Percentiles rank a stretch among this genome's conserved stretches.
These are phyloP conservation scores for Pipistrellus kuhlii DNA, from an alignment of 2,797 vertebrate species.

Conservation along the genomic window DNA sequence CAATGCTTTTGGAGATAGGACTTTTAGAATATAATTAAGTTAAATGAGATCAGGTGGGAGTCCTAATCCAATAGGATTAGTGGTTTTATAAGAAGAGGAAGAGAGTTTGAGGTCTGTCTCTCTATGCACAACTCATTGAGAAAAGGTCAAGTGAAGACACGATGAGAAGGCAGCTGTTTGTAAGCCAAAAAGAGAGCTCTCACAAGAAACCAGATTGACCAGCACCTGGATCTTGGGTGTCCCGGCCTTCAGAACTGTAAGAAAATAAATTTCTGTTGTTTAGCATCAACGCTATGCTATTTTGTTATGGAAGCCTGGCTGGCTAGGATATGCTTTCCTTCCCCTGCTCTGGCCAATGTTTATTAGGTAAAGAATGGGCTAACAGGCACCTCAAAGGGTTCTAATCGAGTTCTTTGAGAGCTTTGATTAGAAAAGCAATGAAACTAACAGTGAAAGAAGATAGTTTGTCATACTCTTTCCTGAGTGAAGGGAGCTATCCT, in stretches of 20 bases:
- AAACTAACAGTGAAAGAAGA: background rate
- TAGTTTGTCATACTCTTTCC: background rate
- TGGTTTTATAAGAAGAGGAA: background rate
- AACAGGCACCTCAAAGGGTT: background rate
- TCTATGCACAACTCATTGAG: background rate
- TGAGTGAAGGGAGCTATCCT: background rate
- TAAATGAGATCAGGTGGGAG: background rate
- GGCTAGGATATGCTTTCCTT: background rate
- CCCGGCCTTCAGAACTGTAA: background rate
- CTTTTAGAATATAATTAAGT: background rate
- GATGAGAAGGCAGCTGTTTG: background rate
- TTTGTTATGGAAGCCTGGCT: background rate
- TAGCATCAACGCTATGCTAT: background rate
- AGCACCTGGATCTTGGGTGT: background rate
- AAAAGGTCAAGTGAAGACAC: background rate
- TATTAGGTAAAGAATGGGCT: background rate
- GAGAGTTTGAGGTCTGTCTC: background rate
- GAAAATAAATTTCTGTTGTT: background rate
- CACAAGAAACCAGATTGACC: background rate
- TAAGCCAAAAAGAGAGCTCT: background rate
- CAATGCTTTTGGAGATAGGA: background rate
- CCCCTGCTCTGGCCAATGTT: background rate
- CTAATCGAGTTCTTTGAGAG: background rate
- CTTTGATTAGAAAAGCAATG: background rate
- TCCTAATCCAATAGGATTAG: background rate